Percentiles rank a stretch among this genome's conserved stretches.
phyloP scores from a whole-genome alignment of 1,140 invertebrate genomes.

The Calosoma granatense region DNA sequence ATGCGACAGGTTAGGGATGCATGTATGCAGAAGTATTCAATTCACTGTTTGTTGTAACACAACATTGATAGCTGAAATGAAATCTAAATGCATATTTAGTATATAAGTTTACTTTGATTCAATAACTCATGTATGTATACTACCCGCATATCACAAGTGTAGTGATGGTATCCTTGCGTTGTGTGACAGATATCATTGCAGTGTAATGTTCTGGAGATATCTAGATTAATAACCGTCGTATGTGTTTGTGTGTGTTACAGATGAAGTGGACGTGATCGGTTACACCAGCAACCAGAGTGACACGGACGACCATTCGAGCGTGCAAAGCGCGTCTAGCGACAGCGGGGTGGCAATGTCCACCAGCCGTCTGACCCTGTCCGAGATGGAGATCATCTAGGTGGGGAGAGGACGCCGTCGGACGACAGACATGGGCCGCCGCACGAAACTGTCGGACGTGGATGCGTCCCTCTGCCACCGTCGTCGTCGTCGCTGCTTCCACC shows the following conservation, averaged over 20 bases:
- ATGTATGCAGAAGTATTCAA: too few species aligned
- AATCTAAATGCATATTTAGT: too few species aligned
- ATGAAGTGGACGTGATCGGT: constrained; percentile 80
- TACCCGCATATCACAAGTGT: too few species aligned
- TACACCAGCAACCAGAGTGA: constrained; percentile 79
- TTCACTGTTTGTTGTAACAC: too few species aligned
- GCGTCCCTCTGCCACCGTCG: neutral
- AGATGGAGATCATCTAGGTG: constrained; percentile 31
- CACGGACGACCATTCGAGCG: constrained; percentile 70
- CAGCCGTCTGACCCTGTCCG: constrained; percentile 48
- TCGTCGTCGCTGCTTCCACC: neutral
- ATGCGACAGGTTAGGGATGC: neutral
- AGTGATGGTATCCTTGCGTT: too few species aligned
- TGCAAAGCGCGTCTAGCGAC: constrained; percentile 64
- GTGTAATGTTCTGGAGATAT: too few species aligned
- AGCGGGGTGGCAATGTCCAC: constrained; percentile 67
- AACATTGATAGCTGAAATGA: too few species aligned
- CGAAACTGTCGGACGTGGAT: neutral
- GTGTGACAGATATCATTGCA: too few species aligned
- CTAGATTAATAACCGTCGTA: too few species aligned
- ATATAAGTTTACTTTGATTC: too few species aligned
- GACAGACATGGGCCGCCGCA: neutral
- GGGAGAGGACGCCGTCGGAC: constrained; percentile 16
- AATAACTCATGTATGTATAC: too few species aligned
- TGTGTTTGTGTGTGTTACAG: constrained; percentile 43